These are phyloP conservation scores for Rallus limicola DNA, from an alignment of 2,113 vertebrate species.

Conservation along the genomic window DNA sequence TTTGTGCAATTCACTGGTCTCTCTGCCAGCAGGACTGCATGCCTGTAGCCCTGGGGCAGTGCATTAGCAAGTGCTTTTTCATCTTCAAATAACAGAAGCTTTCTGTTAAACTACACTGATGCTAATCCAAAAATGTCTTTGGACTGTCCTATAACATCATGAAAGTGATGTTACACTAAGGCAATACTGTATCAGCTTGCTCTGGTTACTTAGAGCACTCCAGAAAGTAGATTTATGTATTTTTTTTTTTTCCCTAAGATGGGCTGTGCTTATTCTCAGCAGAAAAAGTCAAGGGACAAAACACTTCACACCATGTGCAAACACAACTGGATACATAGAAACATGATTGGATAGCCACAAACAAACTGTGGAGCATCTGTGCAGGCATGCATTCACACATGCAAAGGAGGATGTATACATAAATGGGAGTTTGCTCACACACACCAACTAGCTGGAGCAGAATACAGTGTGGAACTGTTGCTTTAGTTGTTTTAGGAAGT, in stretches of 20 bases:
- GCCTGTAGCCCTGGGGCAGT: neutral
- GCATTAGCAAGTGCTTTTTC: neutral
- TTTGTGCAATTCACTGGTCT: neutral
- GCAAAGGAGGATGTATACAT: fast-evolving
- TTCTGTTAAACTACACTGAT: neutral
- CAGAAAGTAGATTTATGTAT: neutral
- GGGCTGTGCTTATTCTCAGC: neutral
- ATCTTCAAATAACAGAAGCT: neutral
- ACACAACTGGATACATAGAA: neutral
- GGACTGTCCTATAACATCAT: neutral
- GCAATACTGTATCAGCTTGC: neutral
- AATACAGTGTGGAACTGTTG: neutral
- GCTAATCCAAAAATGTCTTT: neutral
- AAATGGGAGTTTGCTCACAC: neutral
- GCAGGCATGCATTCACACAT: neutral
- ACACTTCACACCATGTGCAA: neutral
- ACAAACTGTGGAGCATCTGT: neutral
- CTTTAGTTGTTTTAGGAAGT: neutral
- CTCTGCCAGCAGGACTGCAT: neutral
- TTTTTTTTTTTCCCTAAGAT: neutral
- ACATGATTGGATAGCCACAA: neutral
- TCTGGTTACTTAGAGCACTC: neutral
- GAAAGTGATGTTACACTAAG: neutral
- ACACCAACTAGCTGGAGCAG: neutral
- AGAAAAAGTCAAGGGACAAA: neutral